Evolutionary conservation across 2,888 invertebrate species (phyloP), one percentile per base, ranked within the genome.

Genomic region (Callimorpha dominula): DNA sequence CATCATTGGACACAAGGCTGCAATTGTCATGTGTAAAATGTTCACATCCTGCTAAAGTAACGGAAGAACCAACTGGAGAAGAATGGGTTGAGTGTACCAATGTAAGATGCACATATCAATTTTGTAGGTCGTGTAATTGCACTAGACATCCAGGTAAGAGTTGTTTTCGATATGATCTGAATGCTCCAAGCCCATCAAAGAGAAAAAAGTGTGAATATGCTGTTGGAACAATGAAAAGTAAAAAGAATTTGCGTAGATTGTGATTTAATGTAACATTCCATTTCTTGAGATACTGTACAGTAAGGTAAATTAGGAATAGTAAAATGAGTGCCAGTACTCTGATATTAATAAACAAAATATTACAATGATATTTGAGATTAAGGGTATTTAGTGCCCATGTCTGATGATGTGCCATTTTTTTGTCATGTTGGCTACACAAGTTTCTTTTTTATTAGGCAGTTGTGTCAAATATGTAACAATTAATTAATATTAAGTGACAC

Each of bases 21-120:
- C 94, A 96, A 80, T 79, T 94, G 74, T 83, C 91, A 57, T 96
- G 96, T 89, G 90, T 91, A 42, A 88, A 93, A 52, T 96, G 96
- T 78, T 82, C 88, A 43, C 91, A 92, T 66, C 96, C 96, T 20
- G 94, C 96, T n/a, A 94, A 94, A 85, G 90, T 96, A n/a, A 93
- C 92, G 65, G 87, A 91, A 75, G 94, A 94, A 80, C 67, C 77
- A 50, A 84, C 90, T 57, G 95, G 94, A 73, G 96, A 96, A 89
- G 92, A 95, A 85, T 96, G 96, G 96, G 95, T 93, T 70, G 94
- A 96, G 87, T 96, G 96, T 87, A 94, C 94, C 79, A 94, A 93
- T 85, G 81, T 78, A 73, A 91, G 92, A 81, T 96, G 96, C 89
- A 87, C 93, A 65, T 95, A 94, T 89, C 93, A 95, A 86, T 96